Evolutionary conservation across 2,888 invertebrate species (phyloP).

Genomic region (Drosophila setosimentum): DNA sequence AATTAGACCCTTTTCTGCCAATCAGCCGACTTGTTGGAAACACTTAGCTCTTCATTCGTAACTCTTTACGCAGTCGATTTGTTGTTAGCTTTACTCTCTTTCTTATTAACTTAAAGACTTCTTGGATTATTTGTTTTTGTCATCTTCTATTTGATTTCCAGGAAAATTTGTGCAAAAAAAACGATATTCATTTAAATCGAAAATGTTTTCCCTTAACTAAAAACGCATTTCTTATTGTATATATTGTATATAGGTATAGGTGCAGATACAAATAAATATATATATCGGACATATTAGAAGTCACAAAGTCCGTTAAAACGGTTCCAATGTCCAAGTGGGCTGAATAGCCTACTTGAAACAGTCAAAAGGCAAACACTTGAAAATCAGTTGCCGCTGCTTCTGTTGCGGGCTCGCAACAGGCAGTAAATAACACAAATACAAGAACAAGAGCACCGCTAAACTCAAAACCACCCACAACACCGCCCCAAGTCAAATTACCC

Average conservation of each 20-base stretch:
- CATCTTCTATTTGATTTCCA: background rate
- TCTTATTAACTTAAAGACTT: background rate
- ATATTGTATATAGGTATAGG: background rate
- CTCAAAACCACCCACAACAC: background rate
- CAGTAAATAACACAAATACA: background rate
- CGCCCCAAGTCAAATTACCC: background rate
- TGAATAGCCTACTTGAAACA: conserved; percentile 51
- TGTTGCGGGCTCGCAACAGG: conserved; percentile 34
- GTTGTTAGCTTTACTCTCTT: background rate
- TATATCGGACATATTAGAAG: background rate
- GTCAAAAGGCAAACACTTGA: conserved; percentile 60
- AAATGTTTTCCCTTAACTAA: background rate
- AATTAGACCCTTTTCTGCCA: background rate
- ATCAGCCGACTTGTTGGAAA: background rate
- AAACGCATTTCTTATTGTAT: background rate
- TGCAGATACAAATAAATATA: background rate
- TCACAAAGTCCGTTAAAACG: conserved; percentile 10
- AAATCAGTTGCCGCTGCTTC: conserved; percentile 51
- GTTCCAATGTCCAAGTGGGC: conserved; percentile 73
- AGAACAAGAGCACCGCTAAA: background rate
- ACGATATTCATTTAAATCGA: background rate
- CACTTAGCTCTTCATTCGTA: background rate
- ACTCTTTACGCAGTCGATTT: background rate
- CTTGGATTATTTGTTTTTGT: background rate
- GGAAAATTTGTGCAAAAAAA: background rate